phyloP scores from a whole-genome alignment of 2,113 vertebrate species.

The Propithecus coquereli region DNA sequence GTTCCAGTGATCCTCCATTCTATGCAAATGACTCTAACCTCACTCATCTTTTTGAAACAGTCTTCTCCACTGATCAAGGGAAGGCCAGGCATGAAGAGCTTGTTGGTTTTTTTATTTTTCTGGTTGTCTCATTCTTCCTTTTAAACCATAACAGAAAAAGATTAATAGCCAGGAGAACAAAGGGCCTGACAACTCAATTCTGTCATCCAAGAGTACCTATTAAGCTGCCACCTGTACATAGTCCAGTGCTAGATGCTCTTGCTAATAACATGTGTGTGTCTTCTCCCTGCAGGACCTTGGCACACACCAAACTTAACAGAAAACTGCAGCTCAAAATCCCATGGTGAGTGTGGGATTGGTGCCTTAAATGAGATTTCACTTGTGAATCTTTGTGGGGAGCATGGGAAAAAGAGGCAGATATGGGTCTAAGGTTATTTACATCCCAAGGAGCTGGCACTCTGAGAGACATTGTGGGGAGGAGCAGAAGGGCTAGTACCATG shows the following conservation, averaged over 20 bases:
- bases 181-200: conserved; percentile 50
- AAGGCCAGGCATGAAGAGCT: conserved; percentile 21
- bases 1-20: background rate
- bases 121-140: conserved; percentile 36
- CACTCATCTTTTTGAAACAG: conserved; percentile 4
- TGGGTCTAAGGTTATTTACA: conserved; percentile 30
- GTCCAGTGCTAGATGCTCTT: background rate
- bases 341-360: background rate
- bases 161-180: conserved; percentile 39
- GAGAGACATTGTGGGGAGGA: background rate
- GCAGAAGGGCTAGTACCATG: background rate
- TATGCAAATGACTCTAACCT: background rate
- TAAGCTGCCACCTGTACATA: conserved; percentile 45
- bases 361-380: background rate
- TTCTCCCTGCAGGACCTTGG: conserved; percentile 24
- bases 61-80: background rate
- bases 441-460: background rate
- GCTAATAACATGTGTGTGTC: background rate
- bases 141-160: conserved; percentile 39
- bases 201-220: conserved; percentile 34
- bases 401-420: background rate
- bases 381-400: background rate
- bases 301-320: conserved; percentile 42
- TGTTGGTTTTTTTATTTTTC: background rate
- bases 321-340: background rate